Evolutionary conservation across 2,888 invertebrate species (phyloP), one percentile per base, ranked within the genome.

Genomic region (Drosophila greeni): DNA sequence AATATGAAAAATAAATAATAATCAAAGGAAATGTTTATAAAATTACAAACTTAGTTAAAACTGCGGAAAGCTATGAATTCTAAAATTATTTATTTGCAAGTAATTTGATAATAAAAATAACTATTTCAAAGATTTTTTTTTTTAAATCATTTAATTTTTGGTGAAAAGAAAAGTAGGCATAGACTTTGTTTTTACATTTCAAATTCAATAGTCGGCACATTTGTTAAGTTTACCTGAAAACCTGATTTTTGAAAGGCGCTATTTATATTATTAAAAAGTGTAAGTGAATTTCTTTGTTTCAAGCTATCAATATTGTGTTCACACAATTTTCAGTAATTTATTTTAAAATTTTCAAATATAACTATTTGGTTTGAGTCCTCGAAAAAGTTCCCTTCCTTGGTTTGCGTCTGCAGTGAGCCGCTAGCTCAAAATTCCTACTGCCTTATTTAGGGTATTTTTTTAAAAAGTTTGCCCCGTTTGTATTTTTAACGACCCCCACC

Each of bases 151-250:
- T n/a, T n/a, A n/a, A n/a, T n/a, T n/a, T n/a, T n/a, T n/a, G n/a
- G n/a, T n/a, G n/a, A n/a, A 26, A 42, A 12, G 4, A 29, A n/a
- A n/a, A 48, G 54, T 36, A 55, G 34, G n/a, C 54, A n/a, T 2
- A 0, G 24, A n/a, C 14, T 34, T 54, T n/a, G 11, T 18, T 24
- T 34, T 48, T 24, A 33, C 23, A 40, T 20, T 23, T 23, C 20
- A 2, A 20, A 20, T 12, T 39, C 7, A 12, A 23, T 23, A 18
- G 0, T 11, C 3, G 9, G 2, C 0, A 18, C 48, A 24, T 34
- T 54, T 11, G 4, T 5, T 18, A 12, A 29, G 2, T 45, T 26
- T 12, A 12, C 2, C 8, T 29, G 5, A 18, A 18, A 14, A 4
- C 2, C 1, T 29, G 2, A 47, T 11, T 47, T 14, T 29, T 5